Evolutionary conservation across 2,113 vertebrate genomes (phyloP).

Genomic region (Engystomops pustulosus): DNA sequence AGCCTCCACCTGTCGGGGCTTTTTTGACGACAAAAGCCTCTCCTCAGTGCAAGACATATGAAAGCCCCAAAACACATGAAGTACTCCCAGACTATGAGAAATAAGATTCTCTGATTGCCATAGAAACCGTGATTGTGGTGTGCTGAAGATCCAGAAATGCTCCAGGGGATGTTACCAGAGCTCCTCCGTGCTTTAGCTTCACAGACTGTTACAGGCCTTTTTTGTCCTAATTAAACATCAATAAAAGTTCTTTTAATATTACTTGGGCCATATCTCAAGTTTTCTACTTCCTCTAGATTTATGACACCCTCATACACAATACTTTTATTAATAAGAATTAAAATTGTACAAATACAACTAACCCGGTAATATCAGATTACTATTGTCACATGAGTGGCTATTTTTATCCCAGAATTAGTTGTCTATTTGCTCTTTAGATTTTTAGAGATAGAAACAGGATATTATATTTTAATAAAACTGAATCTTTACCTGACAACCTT

Average conservation of each 20-base stretch:
- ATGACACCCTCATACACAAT: neutral
- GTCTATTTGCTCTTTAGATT: neutral
- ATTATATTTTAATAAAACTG: slow-evolving; percentile 41
- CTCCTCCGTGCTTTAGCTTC: too few relatives aligned
- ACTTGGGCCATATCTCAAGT: neutral
- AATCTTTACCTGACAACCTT: neutral
- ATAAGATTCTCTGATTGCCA: too few relatives aligned
- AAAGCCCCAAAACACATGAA: too few relatives aligned
- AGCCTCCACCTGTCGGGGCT: too few relatives aligned
- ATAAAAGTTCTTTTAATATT: neutral
- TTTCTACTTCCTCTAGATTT: neutral
- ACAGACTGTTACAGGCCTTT: too few relatives aligned
- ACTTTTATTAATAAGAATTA: slow-evolving; percentile 20
- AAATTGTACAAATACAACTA: neutral
- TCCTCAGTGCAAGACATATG: too few relatives aligned
- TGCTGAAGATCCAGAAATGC: too few relatives aligned
- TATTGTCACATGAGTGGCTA: neutral
- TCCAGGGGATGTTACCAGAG: too few relatives aligned
- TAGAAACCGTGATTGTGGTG: too few relatives aligned
- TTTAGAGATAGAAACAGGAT: slow-evolving; percentile 46
- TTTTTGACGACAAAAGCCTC: too few relatives aligned
- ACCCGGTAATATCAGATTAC: neutral
- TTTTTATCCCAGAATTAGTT: slow-evolving; percentile 1
- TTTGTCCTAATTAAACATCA: neutral
- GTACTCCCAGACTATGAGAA: too few relatives aligned